phyloP scores from a whole-genome alignment of 1,140 invertebrate genomes.

The Bombus vancouverensis region DNA sequence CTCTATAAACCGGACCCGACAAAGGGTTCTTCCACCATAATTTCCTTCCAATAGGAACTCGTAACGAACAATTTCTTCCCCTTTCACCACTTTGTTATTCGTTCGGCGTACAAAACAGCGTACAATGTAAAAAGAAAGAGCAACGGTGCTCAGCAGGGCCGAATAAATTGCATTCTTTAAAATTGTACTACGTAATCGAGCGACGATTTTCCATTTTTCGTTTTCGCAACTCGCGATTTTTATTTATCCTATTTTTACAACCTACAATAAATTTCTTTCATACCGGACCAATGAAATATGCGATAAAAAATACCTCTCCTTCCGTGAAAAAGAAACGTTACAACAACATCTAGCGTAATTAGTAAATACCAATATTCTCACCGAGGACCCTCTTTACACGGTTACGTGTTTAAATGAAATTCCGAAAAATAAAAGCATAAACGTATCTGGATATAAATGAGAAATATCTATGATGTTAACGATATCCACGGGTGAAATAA shows the following conservation, averaged over 20 bases:
- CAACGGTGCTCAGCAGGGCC: no score
- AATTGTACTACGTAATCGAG: not conserved
- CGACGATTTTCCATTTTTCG: not conserved
- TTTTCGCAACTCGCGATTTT: not conserved
- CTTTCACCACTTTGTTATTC: not conserved
- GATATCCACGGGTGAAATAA: not conserved
- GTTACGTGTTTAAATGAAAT: not conserved
- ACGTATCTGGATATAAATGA: not conserved
- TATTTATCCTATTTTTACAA: not conserved
- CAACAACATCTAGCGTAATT: not conserved
- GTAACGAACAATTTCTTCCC: not conserved
- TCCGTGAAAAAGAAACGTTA: not conserved
- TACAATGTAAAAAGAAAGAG: not conserved
- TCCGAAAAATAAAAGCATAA: not conserved
- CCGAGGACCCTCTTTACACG: not conserved
- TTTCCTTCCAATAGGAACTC: constrained; percentile 19
- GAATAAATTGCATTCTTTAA: not conserved
- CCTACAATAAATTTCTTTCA: not conserved
- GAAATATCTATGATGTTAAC: not conserved
- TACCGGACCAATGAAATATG: not conserved
- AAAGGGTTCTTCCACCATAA: not conserved
- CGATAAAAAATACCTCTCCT: not conserved
- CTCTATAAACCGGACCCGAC: constrained; percentile 23
- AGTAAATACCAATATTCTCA: not conserved
- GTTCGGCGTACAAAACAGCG: not conserved